These are phyloP conservation scores for Drosophila ezoana DNA, from an alignment of 2,888 invertebrate genomes.

Conservation along the genomic window DNA sequence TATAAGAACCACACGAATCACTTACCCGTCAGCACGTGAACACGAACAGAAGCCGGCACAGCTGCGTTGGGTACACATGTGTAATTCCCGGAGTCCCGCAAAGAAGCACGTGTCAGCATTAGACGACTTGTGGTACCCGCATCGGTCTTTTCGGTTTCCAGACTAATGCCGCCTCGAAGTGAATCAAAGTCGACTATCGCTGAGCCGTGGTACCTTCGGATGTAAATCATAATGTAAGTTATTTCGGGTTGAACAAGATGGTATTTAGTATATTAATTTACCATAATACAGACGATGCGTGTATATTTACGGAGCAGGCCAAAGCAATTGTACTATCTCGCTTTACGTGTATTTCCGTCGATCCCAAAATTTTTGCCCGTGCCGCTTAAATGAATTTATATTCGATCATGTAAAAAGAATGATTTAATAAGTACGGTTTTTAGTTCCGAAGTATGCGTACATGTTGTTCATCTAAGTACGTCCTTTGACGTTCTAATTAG, in stretches of 20 bases:
- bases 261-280: conserved; percentile 84
- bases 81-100: conserved; percentile 95
- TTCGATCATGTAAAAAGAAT: not conserved
- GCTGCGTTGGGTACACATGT: conserved; percentile 95
- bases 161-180: conserved; percentile 93
- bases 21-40: conserved; percentile 93
- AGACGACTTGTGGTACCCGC: conserved; percentile 94
- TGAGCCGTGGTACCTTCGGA: conserved; percentile 91
- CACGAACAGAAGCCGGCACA: conserved; percentile 92
- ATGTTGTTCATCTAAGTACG: too few species aligned
- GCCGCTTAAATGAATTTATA: conserved; percentile 87
- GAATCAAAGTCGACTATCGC: conserved; percentile 94
- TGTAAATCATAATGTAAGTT: not conserved
- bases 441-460: too few species aligned
- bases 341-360: conserved; percentile 94
- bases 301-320: conserved; percentile 94
- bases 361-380: conserved; percentile 93
- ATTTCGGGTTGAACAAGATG: conserved; percentile 17
- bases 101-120: conserved; percentile 93
- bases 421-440: not conserved
- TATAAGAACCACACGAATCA: conserved; percentile 69
- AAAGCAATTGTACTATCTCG: conserved; percentile 95
- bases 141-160: conserved; percentile 95
- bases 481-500: too few species aligned
- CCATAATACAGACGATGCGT: conserved; percentile 91